Conservation (phyloP, 2,888 invertebrate species). For the Drymonia ruficornis region DNA sequence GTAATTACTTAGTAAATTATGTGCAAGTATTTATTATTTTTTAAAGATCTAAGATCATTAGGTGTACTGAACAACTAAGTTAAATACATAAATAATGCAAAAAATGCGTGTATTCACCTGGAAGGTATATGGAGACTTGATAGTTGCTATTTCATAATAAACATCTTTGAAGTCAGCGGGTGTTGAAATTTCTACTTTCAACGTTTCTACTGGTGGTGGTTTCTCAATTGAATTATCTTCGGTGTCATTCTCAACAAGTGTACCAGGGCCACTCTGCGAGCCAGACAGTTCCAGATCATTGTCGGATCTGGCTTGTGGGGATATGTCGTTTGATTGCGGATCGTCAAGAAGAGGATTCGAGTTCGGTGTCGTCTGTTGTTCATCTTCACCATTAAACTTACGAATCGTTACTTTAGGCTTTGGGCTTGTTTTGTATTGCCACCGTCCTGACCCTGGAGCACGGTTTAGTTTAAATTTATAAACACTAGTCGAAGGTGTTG, state of each 20-base stretch:
- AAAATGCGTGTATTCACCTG: conserved; percentile 85
- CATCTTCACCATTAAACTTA: conserved; percentile 86
- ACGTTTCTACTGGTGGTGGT: conserved; percentile 89
- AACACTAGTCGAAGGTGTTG: conserved; percentile 84
- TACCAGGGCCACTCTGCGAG: conserved; percentile 86
- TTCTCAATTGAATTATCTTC: conserved; percentile 87
- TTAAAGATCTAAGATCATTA: not conserved
- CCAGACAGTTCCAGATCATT: conserved; percentile 91
- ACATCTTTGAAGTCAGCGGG: conserved; percentile 93
- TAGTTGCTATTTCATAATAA: conserved; percentile 95
- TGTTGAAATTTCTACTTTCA: conserved; percentile 95
- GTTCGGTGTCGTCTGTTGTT: conserved; percentile 75
- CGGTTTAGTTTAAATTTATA: conserved; percentile 93
- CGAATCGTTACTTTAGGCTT: conserved; percentile 93
- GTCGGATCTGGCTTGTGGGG: conserved; percentile 83
- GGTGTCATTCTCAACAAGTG: conserved; percentile 85
- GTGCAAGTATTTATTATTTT: not conserved
- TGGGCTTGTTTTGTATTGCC: conserved; percentile 96
- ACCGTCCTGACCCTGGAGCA: conserved; percentile 92
- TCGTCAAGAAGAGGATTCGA: conserved; percentile 73
- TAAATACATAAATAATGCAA: too few relatives aligned
- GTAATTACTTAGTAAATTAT: not conserved
- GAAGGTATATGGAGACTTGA: conserved; percentile 95
- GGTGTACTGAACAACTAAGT: too few relatives aligned
- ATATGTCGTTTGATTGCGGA: conserved; percentile 80